These are phyloP conservation scores for Dicrurus megarhynchus DNA, from an alignment of 2,113 vertebrate species.

Conservation along the genomic window DNA sequence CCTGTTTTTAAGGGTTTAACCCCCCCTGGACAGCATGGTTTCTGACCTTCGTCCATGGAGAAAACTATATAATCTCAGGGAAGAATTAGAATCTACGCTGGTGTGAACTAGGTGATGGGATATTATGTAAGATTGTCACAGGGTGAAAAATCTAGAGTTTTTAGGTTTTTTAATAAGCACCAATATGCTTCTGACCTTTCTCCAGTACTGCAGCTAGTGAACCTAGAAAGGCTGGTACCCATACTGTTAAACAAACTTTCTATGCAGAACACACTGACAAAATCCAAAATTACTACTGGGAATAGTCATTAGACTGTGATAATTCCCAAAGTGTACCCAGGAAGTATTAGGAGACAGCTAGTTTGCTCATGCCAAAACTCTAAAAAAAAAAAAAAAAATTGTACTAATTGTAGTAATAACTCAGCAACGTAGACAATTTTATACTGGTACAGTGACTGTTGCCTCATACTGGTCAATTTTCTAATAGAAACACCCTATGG, in stretches of 20 bases:
- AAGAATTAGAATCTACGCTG: too few species aligned
- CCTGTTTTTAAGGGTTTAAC: too few species aligned
- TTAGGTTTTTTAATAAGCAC: too few species aligned
- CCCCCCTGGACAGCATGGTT: too few species aligned
- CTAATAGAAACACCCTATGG: neutral
- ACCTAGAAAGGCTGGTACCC: neutral
- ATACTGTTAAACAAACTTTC: neutral
- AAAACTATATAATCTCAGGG: too few species aligned
- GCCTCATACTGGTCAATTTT: neutral
- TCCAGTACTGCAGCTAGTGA: neutral
- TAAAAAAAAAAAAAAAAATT: neutral
- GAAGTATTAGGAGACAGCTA: neutral
- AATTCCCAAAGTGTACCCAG: neutral
- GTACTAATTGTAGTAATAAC: neutral
- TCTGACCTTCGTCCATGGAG: too few species aligned
- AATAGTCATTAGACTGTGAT: neutral
- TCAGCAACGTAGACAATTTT: neutral
- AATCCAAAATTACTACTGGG: neutral
- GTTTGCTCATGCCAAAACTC: neutral
- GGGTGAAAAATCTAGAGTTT: too few species aligned
- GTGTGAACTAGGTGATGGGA: too few species aligned
- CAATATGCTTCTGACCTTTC: neutral
- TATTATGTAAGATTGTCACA: too few species aligned
- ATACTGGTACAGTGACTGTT: accelerated
- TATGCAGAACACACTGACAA: neutral